Base-by-base conservation (phyloP, 2,888 invertebrate species). In the Auanema sp. region DNA sequence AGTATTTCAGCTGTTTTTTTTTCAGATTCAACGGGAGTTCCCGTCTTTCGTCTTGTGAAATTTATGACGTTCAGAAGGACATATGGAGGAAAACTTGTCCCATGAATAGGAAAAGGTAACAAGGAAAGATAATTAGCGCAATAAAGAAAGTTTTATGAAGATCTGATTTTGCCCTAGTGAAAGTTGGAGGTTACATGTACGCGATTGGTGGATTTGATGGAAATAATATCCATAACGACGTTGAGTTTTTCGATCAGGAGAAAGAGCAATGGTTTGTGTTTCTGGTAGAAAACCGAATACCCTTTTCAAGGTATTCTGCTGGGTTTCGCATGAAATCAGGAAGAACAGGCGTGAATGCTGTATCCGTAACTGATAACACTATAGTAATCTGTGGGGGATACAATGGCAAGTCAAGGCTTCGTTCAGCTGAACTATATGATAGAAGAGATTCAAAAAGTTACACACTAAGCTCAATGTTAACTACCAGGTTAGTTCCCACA, bases 171-270 rank as follows among this genome's bases (percentile, higher is more conserved):
- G 56, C 57, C 14, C 33, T 53, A 12, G 57, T 57, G 21, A 18
- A 25, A n/a, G 23, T 56, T 24, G 53, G 44, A 6, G 53, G 52
- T 4, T n/a, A 59, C 25, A 60, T 71, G 12, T 14, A 65, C 14
- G 53, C 55, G 1, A 55, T 69, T 14, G 73, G 73, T 25, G 73
- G 73, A 42, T 73, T 73, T 49, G 73, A 73, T 44, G 73, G 73
- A 24, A 47, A 66, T 10, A 24, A 61, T 11, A 47, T 69, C 23
- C 71, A 71, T 52, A 25, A 51, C 8, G 57, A 61, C 23, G 68
- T 54, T 3, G 73, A 73, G 57, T 12, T 60, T 6, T 71, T 64
- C 47, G 73, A 73, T 59, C 56, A 65, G 4, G 21, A 21, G 16
- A 18, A 16, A 21, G 47, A 47, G 47, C n/a, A 55, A 40, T 55